A percentile compares a stretch with the other conserved stretches of the same genome.
Evolutionary conservation across 2,888 invertebrate genomes (phyloP).

Genomic region (Chymomyza fuscimana): DNA sequence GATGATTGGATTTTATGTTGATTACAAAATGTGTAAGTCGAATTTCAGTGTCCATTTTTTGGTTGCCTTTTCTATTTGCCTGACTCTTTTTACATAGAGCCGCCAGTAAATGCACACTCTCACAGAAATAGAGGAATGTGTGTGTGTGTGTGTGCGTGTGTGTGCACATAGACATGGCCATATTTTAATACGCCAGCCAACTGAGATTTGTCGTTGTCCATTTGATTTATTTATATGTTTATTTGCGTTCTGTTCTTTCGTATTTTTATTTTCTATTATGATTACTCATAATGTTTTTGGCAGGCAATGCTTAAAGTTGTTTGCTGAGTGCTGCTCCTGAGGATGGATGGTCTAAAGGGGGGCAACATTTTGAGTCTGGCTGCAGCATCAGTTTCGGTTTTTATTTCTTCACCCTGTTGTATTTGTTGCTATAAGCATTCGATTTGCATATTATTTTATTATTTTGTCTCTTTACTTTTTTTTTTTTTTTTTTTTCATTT

Average conservation of each 20-base stretch:
- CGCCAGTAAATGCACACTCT: slow-evolving; percentile 28
- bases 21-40: slow-evolving; percentile 68
- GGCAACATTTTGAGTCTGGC: slow-evolving; percentile 5
- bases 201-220: slow-evolving; percentile 72
- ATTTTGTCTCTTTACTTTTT: slow-evolving; percentile 60
- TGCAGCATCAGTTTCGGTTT: neutral
- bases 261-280: slow-evolving; percentile 1
- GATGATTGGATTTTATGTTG: slow-evolving; percentile 73
- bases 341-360: neutral
- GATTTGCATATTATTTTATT: slow-evolving; percentile 63
- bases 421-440: slow-evolving; percentile 34
- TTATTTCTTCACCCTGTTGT: neutral
- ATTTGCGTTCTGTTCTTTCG: slow-evolving; percentile 56
- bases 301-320: neutral
- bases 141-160: slow-evolving; percentile 40
- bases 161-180: slow-evolving; percentile 54
- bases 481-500: slow-evolving; percentile 61
- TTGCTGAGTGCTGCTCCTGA: neutral
- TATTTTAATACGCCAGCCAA: slow-evolving; percentile 68
- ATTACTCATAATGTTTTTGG: slow-evolving; percentile 4
- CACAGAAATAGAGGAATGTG: no score
- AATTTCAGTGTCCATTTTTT: slow-evolving; percentile 55
- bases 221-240: slow-evolving; percentile 71
- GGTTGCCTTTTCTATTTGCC: slow-evolving; percentile 27
- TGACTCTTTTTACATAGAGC: slow-evolving; percentile 47